Base-by-base conservation (phyloP, 2,888 invertebrate species). In the Archips xylosteana region DNA sequence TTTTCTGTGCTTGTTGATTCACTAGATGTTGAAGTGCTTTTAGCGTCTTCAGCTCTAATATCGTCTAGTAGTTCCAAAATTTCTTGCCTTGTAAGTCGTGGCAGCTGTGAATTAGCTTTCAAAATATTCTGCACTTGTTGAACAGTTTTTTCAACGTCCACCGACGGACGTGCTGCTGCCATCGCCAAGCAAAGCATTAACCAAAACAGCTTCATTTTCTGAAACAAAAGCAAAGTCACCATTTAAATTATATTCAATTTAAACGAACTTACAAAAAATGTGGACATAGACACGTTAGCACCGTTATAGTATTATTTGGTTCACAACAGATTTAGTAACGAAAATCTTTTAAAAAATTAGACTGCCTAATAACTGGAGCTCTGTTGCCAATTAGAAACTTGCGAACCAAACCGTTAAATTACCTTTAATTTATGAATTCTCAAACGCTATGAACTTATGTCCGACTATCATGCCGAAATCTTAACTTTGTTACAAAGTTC, bases 61-160 rank as follows among this genome's bases (percentile, higher is more conserved):
- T 97, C 96, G 77, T 96, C 95, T 5, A 97, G 86, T 23, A 97
- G 93, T 76, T 95, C 95, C 39, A 97, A 86, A 75, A 97, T 97
- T 83, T 97, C 96, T 9, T 95, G 95, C 80, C 96, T 90, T 0
- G 95, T 95, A 39, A 97, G 86, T 75, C 96, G 92, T 1, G 97
- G 97, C 64, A 97, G 85, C n/a, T 92, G 91, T 3, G 95, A 91
- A 84, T 97, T 95, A 4, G 94, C 87, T 80, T 95, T 92, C 9
- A 97, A 89, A 79, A 97, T 95, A 49, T 86, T 94, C 81, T 97
- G 96, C 2, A 97, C 97, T 89, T 96, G 96, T 80, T 95, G 92
- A 6, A 97, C 95, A 9, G 96, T 97, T 77, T 93, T 95, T 78
- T 96, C 95, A 0, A 96, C 90, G 77, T 95, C 94, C 3, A 95